These are phyloP conservation scores for Brachionus rotundiformis DNA, from an alignment of 1,140 invertebrate species.

Conservation along the genomic window DNA sequence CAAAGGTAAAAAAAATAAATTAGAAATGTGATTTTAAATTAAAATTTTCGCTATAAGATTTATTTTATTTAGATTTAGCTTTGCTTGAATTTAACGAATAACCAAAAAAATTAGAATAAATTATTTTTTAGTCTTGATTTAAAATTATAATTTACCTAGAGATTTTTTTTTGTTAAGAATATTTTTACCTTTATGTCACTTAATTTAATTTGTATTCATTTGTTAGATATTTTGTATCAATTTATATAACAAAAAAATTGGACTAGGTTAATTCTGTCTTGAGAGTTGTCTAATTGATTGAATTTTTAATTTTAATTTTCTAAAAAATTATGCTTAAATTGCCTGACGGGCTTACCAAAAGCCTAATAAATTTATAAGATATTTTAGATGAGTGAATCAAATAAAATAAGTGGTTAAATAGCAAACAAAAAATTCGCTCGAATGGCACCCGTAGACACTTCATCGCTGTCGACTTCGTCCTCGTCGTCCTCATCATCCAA, in stretches of 20 bases:
- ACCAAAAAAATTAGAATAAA: constrained; percentile 46
- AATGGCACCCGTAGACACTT: constrained; percentile 17
- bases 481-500: constrained; percentile 21
- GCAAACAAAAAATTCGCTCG: background rate
- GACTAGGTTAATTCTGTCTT: too few species aligned
- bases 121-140: constrained; percentile 31
- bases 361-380: background rate
- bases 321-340: background rate
- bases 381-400: constrained; percentile 17
- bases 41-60: background rate
- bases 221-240: background rate
- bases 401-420: background rate
- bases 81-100: constrained; percentile 15
- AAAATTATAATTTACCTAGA: constrained; percentile 30
- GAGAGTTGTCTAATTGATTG: too few species aligned
- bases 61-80: background rate
- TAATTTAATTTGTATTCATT: background rate
- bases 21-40: constrained; percentile 39
- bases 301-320: too few species aligned
- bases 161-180: background rate
- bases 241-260: background rate
- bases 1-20: constrained; percentile 33
- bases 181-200: constrained; percentile 26
- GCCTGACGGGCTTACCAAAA: background rate
- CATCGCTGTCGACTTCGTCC: constrained; percentile 34